A percentile compares a stretch with the other conserved stretches of the same genome.
These are phyloP conservation scores for Hippocampus comes DNA, from an alignment of 2,113 vertebrate species.

Conservation along the genomic window DNA sequence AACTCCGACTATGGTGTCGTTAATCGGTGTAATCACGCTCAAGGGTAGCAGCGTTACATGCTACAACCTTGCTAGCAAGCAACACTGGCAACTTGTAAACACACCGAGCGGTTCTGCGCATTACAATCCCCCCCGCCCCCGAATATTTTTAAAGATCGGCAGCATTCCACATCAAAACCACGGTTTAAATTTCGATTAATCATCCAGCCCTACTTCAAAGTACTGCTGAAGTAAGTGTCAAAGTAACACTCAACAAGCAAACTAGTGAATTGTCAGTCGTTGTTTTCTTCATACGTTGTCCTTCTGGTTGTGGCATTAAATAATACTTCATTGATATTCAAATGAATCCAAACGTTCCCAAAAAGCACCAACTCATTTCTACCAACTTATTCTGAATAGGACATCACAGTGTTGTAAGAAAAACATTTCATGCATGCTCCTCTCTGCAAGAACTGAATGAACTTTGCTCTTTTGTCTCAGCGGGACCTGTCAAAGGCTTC, in stretches of 20 bases:
- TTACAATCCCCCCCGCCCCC: too few species aligned
- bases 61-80: too few species aligned
- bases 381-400: not conserved
- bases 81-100: too few species aligned
- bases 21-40: too few species aligned
- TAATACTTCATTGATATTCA: too few species aligned
- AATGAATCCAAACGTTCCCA: not conserved
- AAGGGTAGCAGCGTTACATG: too few species aligned
- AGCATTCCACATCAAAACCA: too few species aligned
- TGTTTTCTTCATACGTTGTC: not conserved
- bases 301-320: not conserved
- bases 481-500: slow-evolving; percentile 66
- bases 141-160: too few species aligned
- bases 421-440: not conserved
- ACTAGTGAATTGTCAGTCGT: not conserved
- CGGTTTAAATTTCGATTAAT: too few species aligned
- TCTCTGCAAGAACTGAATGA: not conserved
- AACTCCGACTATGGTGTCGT: too few species aligned
- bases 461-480: slow-evolving; percentile 44
- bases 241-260: not conserved
- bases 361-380: not conserved
- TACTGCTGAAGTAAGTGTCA: not conserved
- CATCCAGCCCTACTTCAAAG: too few species aligned
- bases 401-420: not conserved
- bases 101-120: too few species aligned